phyloP scores from a whole-genome alignment of 2,888 invertebrate genomes.

The Caenorhabditis angaria region DNA sequence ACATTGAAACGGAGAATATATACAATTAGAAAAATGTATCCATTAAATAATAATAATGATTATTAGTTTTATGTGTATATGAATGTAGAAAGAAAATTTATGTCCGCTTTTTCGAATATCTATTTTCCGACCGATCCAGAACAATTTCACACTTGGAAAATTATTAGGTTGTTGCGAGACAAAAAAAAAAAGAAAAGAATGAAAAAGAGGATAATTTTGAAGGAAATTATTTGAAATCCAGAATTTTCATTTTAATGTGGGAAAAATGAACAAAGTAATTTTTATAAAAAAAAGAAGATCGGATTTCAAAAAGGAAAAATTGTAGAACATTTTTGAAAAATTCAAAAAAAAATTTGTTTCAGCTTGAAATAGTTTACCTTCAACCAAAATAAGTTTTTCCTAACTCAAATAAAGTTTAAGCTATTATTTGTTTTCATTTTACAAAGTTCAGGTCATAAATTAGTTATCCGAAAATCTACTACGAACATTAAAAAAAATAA shows the following conservation, averaged over 20 bases:
- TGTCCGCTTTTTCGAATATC: background rate
- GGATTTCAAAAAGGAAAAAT: too few relatives aligned
- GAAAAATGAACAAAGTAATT: slow-evolving; percentile 6
- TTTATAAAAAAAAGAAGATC: too few relatives aligned
- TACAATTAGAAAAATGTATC: slow-evolving; percentile 3
- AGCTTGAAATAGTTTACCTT: too few relatives aligned
- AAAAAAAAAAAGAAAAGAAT: background rate
- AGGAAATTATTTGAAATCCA: background rate
- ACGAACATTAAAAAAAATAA: background rate
- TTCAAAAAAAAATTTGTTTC: too few relatives aligned
- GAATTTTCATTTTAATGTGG: slow-evolving; percentile 13
- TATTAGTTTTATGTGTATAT: background rate
- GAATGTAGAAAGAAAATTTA: background rate
- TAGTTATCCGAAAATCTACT: too few relatives aligned
- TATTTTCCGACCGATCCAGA: background rate
- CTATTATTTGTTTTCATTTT: too few relatives aligned
- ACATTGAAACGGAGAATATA: background rate
- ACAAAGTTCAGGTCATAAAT: too few relatives aligned
- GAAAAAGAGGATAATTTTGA: too few relatives aligned
- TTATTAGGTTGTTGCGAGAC: background rate
- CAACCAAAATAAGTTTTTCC: too few relatives aligned
- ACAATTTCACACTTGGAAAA: background rate
- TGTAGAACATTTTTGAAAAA: too few relatives aligned
- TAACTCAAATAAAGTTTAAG: too few relatives aligned
- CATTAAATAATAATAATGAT: slow-evolving; percentile 2